phyloP scores from a whole-genome alignment of 2,113 vertebrate genomes.

The Cichladusa arquata region DNA sequence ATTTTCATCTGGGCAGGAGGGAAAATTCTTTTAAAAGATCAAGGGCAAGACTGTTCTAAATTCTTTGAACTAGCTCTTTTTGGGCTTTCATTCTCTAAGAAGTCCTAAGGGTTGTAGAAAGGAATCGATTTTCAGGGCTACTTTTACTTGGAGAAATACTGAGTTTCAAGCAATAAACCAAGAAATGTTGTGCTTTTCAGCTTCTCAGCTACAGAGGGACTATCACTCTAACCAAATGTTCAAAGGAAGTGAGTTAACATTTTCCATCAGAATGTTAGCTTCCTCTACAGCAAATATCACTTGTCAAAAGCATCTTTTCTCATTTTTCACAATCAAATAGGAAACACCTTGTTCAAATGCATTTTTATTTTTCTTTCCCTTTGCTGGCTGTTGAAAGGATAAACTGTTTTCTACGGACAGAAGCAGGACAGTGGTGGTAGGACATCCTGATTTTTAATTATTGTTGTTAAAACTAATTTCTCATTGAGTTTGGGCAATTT shows the following conservation, averaged over 20 bases:
- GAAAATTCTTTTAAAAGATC: background rate
- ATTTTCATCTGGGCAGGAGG: background rate
- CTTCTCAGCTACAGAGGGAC: background rate
- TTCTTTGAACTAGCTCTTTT: background rate
- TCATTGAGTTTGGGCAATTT: background rate
- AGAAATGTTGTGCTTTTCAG: background rate
- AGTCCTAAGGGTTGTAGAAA: background rate
- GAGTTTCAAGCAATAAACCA: background rate
- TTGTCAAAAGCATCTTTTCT: constrained; percentile 4
- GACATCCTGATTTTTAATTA: background rate
- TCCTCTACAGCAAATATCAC: constrained; percentile 5
- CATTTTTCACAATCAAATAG: background rate
- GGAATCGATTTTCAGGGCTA: background rate
- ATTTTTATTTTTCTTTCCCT: background rate
- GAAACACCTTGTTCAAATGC: constrained; percentile 17
- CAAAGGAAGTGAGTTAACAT: constrained; percentile 41
- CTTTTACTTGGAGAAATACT: background rate
- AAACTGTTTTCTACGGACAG: background rate
- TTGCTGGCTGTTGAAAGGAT: background rate
- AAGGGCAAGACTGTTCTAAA: background rate
- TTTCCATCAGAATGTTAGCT: constrained; percentile 13
- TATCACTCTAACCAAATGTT: background rate
- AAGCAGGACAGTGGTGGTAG: background rate
- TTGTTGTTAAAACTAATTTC: background rate
- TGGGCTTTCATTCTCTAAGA: background rate